phyloP scores from a whole-genome alignment of 2,888 invertebrate species.

The Malthinus seriepunctatus region DNA sequence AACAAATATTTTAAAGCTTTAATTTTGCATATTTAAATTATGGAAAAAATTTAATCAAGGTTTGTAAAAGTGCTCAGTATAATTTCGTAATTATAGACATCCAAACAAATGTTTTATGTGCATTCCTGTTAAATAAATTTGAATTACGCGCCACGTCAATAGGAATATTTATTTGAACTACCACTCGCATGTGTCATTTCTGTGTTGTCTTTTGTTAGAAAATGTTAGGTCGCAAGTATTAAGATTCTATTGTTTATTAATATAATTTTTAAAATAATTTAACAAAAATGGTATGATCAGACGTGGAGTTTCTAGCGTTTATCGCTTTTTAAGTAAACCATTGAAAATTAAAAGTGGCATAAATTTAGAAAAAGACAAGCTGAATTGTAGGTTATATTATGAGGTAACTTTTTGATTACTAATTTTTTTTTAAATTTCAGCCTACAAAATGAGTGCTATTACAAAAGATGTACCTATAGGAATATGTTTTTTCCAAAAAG shows the following conservation, averaged over 20 bases:
- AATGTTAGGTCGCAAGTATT: constrained; percentile 6
- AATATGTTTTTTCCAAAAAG: constrained; percentile 61
- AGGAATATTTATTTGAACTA: no score
- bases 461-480: constrained; percentile 61
- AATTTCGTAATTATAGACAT: no score
- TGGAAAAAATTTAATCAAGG: no score
- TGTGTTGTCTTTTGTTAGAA: not conserved
- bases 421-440: not conserved
- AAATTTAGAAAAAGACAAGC: not conserved
- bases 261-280: not conserved
- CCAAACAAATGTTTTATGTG: no score
- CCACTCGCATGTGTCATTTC: not conserved
- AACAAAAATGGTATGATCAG: constrained; percentile 13
- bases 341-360: no score
- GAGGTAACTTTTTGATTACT: constrained; percentile 6
- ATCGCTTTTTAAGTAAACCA: constrained; percentile 8
- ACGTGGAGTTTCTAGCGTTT: constrained; percentile 1
- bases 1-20: no score
- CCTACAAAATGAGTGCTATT: constrained; percentile 42
- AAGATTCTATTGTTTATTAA: constrained; percentile 3
- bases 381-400: not conserved
- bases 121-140: no score
- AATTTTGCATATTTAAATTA: no score
- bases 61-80: no score
- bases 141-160: no score